Base-by-base conservation (phyloP, 1,140 invertebrate species). In the Bombus ignitus region DNA sequence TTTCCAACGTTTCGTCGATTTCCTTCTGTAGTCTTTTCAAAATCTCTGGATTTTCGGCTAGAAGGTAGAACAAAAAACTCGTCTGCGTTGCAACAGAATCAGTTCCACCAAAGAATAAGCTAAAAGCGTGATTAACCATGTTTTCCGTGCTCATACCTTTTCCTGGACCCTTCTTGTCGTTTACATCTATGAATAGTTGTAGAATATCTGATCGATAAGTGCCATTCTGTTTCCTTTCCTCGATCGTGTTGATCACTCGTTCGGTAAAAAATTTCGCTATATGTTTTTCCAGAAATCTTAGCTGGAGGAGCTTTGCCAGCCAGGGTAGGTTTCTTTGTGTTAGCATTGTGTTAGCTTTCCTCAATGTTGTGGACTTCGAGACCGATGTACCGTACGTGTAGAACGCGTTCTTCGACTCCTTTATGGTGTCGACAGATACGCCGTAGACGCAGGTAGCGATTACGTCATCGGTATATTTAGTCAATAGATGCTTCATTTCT, bases 391-490 rank as follows among this genome's bases (percentile, higher is more conserved):
- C 96, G 91, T 95, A 94, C 83, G 87, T 73, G 73, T 95, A 97
- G 84, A 97, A 96, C 28, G 95, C 91, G 82, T 97, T 97, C 0
- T 96, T 90, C 0, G 92, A 92, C 9, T 96, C 93, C 47, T 93
- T 93, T n/a, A 96, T 93, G 8, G 77, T 84, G 57, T 90, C 65
- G 0, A 90, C 68, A 15, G 4, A 37, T 3, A 88, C 37, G 0
- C 86, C 86, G 1, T 86, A 90, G 0, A 81, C 77, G 22, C 94
- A 94, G 1, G 94, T 94, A 0, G 96, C 96, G 42, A 96, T 96
- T 10, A 97, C 96, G 89, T 97, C 96, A 62, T 95, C 96, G 0
- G 96, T 95, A 80, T 96, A 96, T 15, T 95, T 94, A 0, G 95
- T 94, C 1, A 86, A 57, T 12, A 35, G 9, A 1, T 35, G 28